Conservation (phyloP, 2,797 vertebrate genomes). For the Pipistrellus pygmaeus region DNA sequence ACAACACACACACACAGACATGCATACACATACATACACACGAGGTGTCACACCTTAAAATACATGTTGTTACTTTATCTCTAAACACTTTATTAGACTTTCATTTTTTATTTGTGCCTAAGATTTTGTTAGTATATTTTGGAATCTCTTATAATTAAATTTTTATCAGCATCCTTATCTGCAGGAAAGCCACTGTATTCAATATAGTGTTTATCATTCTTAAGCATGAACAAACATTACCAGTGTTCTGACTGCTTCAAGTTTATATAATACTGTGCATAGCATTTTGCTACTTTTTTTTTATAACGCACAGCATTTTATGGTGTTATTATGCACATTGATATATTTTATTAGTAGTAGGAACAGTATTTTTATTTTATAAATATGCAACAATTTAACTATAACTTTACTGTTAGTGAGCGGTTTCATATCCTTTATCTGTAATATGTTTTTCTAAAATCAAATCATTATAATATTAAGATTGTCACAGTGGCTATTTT, state of each 20-base stretch:
- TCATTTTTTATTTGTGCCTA: not conserved
- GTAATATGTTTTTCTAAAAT: not conserved
- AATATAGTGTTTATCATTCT: not conserved
- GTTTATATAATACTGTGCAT: not conserved
- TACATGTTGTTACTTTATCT: not conserved
- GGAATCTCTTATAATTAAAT: not conserved
- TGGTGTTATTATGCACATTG: not conserved
- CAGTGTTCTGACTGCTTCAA: not conserved
- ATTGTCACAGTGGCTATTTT: not conserved
- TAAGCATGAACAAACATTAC: not conserved
- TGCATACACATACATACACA: not conserved
- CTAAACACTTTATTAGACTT: not conserved
- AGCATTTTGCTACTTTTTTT: not conserved
- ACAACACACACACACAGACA: too few species aligned
- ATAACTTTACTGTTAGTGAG: not conserved
- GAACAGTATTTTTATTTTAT: not conserved
- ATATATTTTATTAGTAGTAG: constrained; percentile 15
- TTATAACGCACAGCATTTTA: not conserved
- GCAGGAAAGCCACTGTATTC: not conserved
- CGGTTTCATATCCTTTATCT: not conserved
- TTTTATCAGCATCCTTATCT: not conserved
- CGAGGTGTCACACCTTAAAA: not conserved
- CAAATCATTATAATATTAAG: not conserved
- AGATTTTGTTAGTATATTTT: not conserved
- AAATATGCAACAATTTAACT: not conserved